Conservation (phyloP, 2,797 vertebrate genomes). For the Rhodeus uyekii region DNA sequence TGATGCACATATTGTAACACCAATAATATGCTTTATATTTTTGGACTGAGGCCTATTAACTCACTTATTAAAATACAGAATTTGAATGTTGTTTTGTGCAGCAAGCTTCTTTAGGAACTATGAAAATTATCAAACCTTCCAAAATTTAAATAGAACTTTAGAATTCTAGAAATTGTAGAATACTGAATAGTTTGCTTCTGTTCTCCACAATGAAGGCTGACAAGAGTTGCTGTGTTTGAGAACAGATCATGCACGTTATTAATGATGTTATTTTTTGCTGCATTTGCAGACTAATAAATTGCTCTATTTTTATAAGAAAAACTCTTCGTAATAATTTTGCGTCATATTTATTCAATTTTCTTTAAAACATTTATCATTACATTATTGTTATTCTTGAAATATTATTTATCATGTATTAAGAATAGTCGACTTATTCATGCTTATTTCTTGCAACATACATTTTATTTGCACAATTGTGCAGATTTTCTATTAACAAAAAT, state of each 20-base stretch:
- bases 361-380: neutral
- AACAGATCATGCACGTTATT: neutral
- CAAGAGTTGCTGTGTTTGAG: neutral
- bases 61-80: neutral
- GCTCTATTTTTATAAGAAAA: conserved; percentile 13
- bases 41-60: neutral
- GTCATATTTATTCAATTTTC: conserved; percentile 2
- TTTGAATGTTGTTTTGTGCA: conserved; percentile 22
- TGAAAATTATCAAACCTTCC: neutral
- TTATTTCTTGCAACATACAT: neutral
- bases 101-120: neutral
- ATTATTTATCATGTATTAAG: neutral
- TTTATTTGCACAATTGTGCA: neutral
- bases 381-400: neutral
- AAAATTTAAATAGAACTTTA: neutral
- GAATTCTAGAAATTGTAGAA: neutral
- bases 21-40: neutral
- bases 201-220: neutral
- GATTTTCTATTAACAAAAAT: neutral
- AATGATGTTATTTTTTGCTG: neutral
- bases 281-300: neutral
- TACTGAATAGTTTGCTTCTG: conserved; percentile 20
- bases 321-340: neutral
- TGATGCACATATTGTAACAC: neutral
- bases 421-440: neutral